These are phyloP conservation scores for Lamellibrachia luymesi DNA, from an alignment of 1,140 invertebrate species.

Conservation along the genomic window DNA sequence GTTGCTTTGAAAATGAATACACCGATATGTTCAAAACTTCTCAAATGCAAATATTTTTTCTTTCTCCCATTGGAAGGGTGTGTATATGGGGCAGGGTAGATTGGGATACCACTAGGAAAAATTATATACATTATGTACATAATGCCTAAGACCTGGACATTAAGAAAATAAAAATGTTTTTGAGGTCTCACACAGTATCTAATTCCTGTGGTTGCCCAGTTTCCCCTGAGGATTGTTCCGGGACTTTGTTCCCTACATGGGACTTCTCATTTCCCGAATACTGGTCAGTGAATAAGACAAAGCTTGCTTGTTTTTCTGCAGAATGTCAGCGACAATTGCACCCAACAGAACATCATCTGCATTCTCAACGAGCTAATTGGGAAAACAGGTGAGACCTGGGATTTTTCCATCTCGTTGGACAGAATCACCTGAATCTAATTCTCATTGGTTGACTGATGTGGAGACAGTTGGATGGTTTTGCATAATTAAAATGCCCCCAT, in stretches of 20 bases:
- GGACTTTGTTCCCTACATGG: not conserved
- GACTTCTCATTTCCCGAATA: not conserved
- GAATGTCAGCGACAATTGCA: conserved; percentile 17
- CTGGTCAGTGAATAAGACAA: not conserved
- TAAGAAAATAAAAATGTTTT: not conserved
- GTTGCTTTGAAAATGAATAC: too few relatives aligned
- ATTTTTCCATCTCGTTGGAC: not conserved
- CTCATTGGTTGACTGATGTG: too few relatives aligned
- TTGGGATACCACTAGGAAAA: too few relatives aligned
- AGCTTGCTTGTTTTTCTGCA: not conserved
- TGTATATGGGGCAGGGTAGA: too few relatives aligned
- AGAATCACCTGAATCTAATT: not conserved
- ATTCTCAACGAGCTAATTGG: conserved; percentile 47
- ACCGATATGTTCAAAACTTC: too few relatives aligned
- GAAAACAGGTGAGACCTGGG: conserved; percentile 46
- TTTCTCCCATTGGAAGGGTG: too few relatives aligned
- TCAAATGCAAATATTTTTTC: too few relatives aligned
- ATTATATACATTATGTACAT: too few relatives aligned
- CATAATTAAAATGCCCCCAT: too few relatives aligned
- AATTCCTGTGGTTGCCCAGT: not conserved
- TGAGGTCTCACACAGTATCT: not conserved
- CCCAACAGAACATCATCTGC: conserved; percentile 39
- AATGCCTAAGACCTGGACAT: too few relatives aligned
- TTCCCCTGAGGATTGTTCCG: not conserved
- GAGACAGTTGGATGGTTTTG: too few relatives aligned